Base-by-base conservation (phyloP, 1,140 invertebrate genomes). In the Rhopalosiphum padi region DNA sequence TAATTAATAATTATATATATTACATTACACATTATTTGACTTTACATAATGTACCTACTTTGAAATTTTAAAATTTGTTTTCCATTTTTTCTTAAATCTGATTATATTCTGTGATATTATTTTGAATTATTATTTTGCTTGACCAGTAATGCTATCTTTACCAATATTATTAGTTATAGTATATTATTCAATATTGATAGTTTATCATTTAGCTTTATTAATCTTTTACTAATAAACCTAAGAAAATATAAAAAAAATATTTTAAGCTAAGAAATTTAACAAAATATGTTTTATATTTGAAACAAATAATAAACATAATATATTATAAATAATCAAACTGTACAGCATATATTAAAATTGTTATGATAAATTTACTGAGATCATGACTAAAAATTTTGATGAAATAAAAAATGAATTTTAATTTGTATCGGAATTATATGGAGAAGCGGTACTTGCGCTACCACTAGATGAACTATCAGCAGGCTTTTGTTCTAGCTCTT, bases 351-450 rank as follows among this genome's bases (percentile, higher is more conserved):
- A 30, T 87, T 46, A 87, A 87, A 48, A n/a, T 25, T 21, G 25
- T 25, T 37, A 51, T 35, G 46, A 18, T 7, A 43, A 68, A 60
- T 60, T 60, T 41, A 41, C 5, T 90, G 89, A 90, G 89, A 90
- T 90, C 89, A 41, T 43, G 6, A 25, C 21, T 22, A 51, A 22
- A 35, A 46, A n/a, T 90, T n/a, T 60, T 68, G 23, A 30, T n/a
- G 5, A 3, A 90, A 68, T n/a, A 90, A 41, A 41, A 90, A 90
- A 22, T 90, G 11, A 43, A 93, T 93, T 93, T 93, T 43, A 93
- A 43, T 93, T 93, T 53, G 91, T 93, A 55, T 93, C 91, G 18
- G 91, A 93, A 43, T 93, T 93, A n/a, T 93, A 93, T 0, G 91
- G 91, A 55, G 91, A 93, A 55, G 77, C 91, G 0, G 91, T 93